These are phyloP conservation scores for Caligus rogercresseyi DNA, from an alignment of 1,140 invertebrate genomes.

Conservation along the genomic window DNA sequence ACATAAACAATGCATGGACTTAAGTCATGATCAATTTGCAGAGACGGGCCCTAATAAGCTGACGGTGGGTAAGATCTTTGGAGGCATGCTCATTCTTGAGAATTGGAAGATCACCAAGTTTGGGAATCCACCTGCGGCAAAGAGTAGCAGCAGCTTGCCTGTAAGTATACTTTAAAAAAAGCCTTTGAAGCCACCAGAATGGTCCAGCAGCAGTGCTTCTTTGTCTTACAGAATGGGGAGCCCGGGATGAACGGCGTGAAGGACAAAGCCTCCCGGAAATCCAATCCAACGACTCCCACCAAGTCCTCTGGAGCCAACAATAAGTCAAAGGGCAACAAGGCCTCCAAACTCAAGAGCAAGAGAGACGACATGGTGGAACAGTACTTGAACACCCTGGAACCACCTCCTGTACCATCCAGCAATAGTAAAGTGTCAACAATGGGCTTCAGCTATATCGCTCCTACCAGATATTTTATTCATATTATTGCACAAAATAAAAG, in stretches of 20 bases:
- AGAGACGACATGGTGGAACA: not conserved
- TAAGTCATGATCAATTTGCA: conserved; percentile 23
- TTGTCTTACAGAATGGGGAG: not conserved
- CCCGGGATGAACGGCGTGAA: not conserved
- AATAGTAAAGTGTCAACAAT: not conserved
- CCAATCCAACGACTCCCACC: not conserved
- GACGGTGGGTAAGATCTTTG: conserved; percentile 44
- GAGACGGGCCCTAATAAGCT: conserved; percentile 34
- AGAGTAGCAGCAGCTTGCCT: conserved; percentile 21
- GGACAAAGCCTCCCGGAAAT: not conserved
- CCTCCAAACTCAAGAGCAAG: not conserved
- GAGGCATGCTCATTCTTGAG: conserved; percentile 40
- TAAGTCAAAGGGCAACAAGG: not conserved
- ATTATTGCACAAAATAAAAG: too few relatives aligned
- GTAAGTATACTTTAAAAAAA: conserved; percentile 23
- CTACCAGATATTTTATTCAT: too few relatives aligned
- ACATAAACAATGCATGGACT: not conserved
- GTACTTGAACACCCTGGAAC: not conserved
- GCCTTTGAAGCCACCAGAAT: not conserved
- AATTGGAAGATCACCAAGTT: conserved; percentile 36
- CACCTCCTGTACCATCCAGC: not conserved
- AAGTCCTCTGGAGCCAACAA: not conserved
- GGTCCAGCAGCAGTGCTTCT: not conserved
- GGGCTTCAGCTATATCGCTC: too few relatives aligned
- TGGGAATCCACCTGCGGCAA: conserved; percentile 24